Evolutionary conservation across 2,113 vertebrate genomes (phyloP).

Genomic region (Pachycephala philippinensis): DNA sequence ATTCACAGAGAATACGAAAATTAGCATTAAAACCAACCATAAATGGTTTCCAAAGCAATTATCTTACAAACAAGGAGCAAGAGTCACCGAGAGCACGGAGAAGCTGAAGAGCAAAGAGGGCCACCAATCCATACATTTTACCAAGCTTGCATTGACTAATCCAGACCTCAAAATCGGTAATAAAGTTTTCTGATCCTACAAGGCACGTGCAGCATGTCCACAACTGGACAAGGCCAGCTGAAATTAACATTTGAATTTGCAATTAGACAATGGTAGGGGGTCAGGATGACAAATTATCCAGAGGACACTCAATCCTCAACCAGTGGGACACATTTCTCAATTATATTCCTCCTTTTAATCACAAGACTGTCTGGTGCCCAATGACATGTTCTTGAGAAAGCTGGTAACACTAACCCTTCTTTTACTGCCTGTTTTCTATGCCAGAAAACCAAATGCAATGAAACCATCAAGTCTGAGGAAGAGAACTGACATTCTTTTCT

Average conservation of each 20-base stretch:
- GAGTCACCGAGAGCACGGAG: accelerated
- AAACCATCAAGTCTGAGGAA: not conserved
- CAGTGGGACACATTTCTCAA: not conserved
- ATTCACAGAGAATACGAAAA: not conserved
- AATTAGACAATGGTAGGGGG: not conserved
- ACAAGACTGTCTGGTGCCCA: not conserved
- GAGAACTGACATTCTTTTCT: not conserved
- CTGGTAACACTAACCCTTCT: not conserved
- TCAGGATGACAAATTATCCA: not conserved
- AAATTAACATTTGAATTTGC: not conserved
- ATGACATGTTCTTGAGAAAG: not conserved
- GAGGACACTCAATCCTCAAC: not conserved
- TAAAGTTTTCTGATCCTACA: not conserved
- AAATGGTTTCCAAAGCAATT: not conserved
- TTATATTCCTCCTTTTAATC: not conserved
- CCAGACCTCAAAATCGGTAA: not conserved
- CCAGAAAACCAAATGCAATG: not conserved
- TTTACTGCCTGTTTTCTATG: not conserved
- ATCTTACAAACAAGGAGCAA: not conserved
- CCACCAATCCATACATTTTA: accelerated
- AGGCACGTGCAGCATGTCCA: not conserved
- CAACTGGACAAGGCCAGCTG: not conserved
- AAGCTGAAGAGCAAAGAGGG: not conserved
- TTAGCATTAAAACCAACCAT: not conserved
- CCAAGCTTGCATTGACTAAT: not conserved